Percentiles rank a stretch among this genome's conserved stretches.
These are phyloP conservation scores for Phyllostomus hastatus DNA, from an alignment of 2,113 vertebrate species.

Conservation along the genomic window DNA sequence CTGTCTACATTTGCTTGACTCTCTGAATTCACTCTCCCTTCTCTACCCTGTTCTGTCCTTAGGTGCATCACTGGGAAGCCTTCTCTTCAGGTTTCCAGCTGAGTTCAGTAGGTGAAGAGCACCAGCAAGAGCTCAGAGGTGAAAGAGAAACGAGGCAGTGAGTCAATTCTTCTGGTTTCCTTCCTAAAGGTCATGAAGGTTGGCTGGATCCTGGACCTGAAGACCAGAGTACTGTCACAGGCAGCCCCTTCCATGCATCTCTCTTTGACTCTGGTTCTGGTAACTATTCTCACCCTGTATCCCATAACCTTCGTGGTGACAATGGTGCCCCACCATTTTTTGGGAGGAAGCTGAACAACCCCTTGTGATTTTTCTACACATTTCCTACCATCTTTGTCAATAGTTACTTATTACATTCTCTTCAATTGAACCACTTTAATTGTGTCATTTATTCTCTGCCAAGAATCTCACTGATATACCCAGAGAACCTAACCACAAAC, in stretches of 20 bases:
- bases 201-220: too few relatives aligned
- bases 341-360: background rate
- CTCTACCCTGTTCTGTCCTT: background rate
- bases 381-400: background rate
- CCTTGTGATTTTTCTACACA: background rate
- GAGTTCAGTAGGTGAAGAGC: background rate
- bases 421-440: background rate
- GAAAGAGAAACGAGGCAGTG: background rate
- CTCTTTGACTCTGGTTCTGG: background rate
- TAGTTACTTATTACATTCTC: background rate
- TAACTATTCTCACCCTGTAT: rapidly evolving
- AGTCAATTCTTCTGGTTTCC: background rate
- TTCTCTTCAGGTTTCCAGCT: background rate
- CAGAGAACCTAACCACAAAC: background rate
- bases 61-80: background rate
- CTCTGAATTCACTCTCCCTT: background rate
- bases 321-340: too few relatives aligned
- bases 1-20: background rate
- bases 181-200: background rate
- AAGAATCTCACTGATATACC: background rate
- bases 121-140: background rate
- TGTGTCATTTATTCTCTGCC: background rate
- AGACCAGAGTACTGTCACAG: background rate
- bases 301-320: background rate
- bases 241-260: background rate